These are phyloP conservation scores for Drosophila tristis DNA, from an alignment of 1,140 invertebrate species.

Conservation along the genomic window DNA sequence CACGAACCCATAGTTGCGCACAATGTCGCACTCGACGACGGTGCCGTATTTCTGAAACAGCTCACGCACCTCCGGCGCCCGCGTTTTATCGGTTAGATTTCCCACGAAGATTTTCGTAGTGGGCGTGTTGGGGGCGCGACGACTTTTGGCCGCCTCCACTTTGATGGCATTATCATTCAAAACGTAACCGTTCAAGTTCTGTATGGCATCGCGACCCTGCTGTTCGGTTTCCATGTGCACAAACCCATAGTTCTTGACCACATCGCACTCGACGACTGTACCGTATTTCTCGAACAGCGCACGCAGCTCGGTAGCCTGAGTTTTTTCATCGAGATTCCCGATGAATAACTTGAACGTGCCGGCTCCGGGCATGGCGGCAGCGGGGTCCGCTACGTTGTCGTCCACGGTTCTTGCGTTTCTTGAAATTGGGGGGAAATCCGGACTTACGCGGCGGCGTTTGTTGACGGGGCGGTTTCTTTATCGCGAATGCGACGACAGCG, in stretches of 20 bases:
- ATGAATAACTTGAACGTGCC: conserved; percentile 98
- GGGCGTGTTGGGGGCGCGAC: conserved; percentile 92
- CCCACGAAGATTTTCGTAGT: conserved; percentile 96
- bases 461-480: conserved; percentile 20
- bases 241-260: conserved; percentile 98
- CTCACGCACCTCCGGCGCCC: conserved; percentile 93
- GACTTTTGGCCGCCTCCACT: conserved; percentile 95
- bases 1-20: conserved; percentile 96
- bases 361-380: conserved; percentile 90
- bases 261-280: conserved; percentile 97
- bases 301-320: conserved; percentile 92
- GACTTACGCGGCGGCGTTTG: conserved; percentile 48
- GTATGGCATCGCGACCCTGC: conserved; percentile 95
- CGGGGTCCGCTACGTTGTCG: conserved; percentile 72
- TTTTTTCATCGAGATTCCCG: conserved; percentile 96
- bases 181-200: conserved; percentile 94
- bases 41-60: conserved; percentile 94
- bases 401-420: conserved; percentile 72
- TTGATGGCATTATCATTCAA: conserved; percentile 95
- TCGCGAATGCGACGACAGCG: conserved; percentile 15
- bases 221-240: conserved; percentile 98
- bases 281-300: conserved; percentile 97
- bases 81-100: conserved; percentile 94
- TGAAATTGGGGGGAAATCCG: conserved; percentile 36
- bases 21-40: conserved; percentile 95